These are phyloP conservation scores for Planiliza haematocheilus DNA, from an alignment of 2,113 vertebrate species.

Conservation along the genomic window DNA sequence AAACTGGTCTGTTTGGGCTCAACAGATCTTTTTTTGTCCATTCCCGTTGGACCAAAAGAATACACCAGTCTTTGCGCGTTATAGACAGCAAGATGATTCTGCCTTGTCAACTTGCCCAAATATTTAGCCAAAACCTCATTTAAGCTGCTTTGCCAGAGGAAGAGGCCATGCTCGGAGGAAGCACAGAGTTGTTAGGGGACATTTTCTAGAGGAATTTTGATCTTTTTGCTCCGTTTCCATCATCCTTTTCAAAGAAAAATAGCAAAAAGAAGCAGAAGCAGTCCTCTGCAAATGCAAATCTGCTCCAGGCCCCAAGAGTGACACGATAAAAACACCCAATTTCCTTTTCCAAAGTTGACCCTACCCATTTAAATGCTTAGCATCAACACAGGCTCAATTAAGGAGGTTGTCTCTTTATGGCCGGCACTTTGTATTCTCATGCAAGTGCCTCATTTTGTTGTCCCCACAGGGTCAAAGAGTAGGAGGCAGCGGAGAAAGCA, in stretches of 20 bases:
- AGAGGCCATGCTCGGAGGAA: constrained; percentile 52
- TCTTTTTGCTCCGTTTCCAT: constrained; percentile 49
- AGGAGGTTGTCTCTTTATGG: constrained; percentile 69
- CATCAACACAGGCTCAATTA: constrained; percentile 68
- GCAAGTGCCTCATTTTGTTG: constrained; percentile 78
- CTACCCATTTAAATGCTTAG: constrained; percentile 63
- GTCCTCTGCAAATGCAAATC: constrained; percentile 36
- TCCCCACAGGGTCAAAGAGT: constrained; percentile 70
- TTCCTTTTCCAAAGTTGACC: constrained; percentile 71
- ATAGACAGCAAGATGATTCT: constrained; percentile 19
- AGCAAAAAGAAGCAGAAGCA: constrained; percentile 22
- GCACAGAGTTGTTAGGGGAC: constrained; percentile 44
- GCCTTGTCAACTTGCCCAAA: constrained; percentile 43
- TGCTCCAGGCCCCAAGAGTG: constrained; percentile 30
- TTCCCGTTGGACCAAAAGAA: constrained; percentile 46
- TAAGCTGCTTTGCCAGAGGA: constrained; percentile 40
- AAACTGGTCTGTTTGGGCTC: constrained; percentile 26
- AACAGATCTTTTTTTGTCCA: background rate
- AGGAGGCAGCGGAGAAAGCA: constrained; percentile 64
- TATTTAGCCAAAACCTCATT: constrained; percentile 46
- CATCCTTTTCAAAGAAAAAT: constrained; percentile 23
- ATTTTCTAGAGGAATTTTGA: constrained; percentile 35
- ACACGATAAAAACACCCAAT: constrained; percentile 68
- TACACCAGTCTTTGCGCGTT: constrained; percentile 14
- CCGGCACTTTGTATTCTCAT: constrained; percentile 78